These are phyloP conservation scores for Lasioglossum zephyrum DNA, from an alignment of 2,888 invertebrate genomes.

Conservation along the genomic window DNA sequence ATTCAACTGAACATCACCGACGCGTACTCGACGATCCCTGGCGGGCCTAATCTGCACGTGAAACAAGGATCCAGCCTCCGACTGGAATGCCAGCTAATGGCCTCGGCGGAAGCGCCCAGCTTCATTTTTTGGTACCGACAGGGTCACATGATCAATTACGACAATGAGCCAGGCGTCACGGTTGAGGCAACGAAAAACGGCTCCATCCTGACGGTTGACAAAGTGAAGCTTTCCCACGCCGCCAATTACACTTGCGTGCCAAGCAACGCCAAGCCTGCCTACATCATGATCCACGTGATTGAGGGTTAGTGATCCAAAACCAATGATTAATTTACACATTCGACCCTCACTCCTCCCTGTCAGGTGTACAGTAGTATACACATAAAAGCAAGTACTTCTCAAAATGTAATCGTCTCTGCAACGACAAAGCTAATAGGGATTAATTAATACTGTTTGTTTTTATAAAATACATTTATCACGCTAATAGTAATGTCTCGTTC, in stretches of 20 bases:
- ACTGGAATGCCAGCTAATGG: slow-evolving; percentile 89
- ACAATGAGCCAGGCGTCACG: slow-evolving; percentile 86
- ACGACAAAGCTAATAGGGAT: too few species aligned
- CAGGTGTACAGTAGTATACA: too few species aligned
- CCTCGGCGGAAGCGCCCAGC: slow-evolving; percentile 89
- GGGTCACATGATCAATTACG: slow-evolving; percentile 94
- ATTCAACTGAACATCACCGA: slow-evolving; percentile 85
- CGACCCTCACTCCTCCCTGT: not conserved
- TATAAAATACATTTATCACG: too few species aligned
- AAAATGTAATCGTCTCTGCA: too few species aligned
- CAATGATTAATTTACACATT: not conserved
- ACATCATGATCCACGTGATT: slow-evolving; percentile 76
- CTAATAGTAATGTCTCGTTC: too few species aligned
- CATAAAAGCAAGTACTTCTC: too few species aligned
- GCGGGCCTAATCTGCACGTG: slow-evolving; percentile 89
- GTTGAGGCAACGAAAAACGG: slow-evolving; percentile 84
- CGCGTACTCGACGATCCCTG: slow-evolving; percentile 89
- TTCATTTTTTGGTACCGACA: slow-evolving; percentile 94
- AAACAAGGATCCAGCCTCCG: slow-evolving; percentile 90
- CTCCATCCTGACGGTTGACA: slow-evolving; percentile 76
- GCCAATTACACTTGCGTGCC: slow-evolving; percentile 83
- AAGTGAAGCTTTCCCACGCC: slow-evolving; percentile 78
- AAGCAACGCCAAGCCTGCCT: slow-evolving; percentile 74
- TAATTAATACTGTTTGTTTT: too few species aligned
- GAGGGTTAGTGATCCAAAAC: slow-evolving; percentile 67